Conservation (phyloP, 2,797 vertebrate genomes). For the Tarsius wallacei region DNA sequence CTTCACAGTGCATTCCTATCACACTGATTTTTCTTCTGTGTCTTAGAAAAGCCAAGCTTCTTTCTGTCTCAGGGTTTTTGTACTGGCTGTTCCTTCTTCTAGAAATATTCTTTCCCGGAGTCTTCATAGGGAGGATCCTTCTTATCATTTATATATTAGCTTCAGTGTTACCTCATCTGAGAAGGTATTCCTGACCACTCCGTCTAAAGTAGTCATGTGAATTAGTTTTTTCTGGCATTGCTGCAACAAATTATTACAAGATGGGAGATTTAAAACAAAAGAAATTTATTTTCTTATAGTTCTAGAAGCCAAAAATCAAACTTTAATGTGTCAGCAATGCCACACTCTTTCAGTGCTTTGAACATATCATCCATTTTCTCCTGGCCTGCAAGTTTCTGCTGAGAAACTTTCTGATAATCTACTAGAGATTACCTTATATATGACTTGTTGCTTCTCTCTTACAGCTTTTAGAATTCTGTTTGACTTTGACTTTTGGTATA, state of each 20-base stretch:
- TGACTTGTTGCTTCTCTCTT: background rate
- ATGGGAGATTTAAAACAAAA: background rate
- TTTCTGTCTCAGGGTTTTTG: background rate
- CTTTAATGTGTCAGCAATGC: background rate
- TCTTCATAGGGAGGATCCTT: background rate
- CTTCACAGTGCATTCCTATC: background rate
- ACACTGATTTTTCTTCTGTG: background rate
- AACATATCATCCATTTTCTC: background rate
- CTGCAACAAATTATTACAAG: background rate
- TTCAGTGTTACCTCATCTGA: background rate
- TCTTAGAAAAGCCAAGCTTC: background rate
- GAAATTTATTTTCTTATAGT: background rate
- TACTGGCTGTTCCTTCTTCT: background rate
- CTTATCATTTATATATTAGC: background rate
- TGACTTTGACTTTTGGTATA: background rate
- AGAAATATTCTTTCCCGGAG: background rate
- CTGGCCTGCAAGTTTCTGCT: background rate
- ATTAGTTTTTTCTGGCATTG: background rate
- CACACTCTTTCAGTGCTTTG: background rate
- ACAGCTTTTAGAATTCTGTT: background rate
- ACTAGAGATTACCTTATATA: background rate
- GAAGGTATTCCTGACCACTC: background rate
- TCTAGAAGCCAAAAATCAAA: background rate
- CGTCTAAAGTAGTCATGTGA: background rate
- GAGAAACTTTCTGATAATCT: background rate